Evolutionary conservation across 2,113 vertebrate species (phyloP).

Genomic region (Salvelinus alpinus): DNA sequence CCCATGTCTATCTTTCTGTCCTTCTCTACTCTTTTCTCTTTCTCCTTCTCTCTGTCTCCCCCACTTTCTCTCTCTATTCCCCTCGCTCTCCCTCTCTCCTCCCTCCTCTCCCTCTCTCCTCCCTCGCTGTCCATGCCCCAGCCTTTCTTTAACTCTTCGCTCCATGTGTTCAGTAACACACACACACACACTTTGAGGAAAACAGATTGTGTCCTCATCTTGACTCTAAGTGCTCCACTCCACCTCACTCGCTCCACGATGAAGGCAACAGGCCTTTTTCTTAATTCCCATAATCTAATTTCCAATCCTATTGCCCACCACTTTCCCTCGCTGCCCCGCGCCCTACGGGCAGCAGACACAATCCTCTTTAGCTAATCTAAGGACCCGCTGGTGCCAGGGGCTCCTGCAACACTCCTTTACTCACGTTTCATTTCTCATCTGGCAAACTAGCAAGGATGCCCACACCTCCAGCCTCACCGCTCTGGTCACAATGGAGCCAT

Average conservation of each 20-base stretch:
- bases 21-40: neutral
- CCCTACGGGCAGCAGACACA: conserved; percentile 48
- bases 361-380: conserved; percentile 82
- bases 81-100: neutral
- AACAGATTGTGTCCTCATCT: conserved; percentile 70
- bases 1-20: neutral
- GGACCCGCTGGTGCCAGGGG: conserved; percentile 70
- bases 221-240: conserved; percentile 69
- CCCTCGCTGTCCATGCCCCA: neutral
- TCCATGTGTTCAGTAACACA: conserved; percentile 30
- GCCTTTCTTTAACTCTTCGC: conserved; percentile 21
- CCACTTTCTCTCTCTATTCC: neutral
- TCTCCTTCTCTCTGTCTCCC: neutral
- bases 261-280: conserved; percentile 72
- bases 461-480: conserved; percentile 54
- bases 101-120: neutral
- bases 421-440: conserved; percentile 45
- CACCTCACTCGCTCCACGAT: conserved; percentile 56
- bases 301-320: conserved; percentile 79
- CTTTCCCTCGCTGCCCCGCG: conserved; percentile 71
- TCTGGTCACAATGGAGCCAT: conserved; percentile 47
- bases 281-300: conserved; percentile 80
- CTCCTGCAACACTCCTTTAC: conserved; percentile 18
- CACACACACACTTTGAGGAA: conserved; percentile 59
- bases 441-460: conserved; percentile 44